Evolutionary conservation across 2,888 invertebrate genomes (phyloP).

Genomic region (Diachrysia chrysitis): DNA sequence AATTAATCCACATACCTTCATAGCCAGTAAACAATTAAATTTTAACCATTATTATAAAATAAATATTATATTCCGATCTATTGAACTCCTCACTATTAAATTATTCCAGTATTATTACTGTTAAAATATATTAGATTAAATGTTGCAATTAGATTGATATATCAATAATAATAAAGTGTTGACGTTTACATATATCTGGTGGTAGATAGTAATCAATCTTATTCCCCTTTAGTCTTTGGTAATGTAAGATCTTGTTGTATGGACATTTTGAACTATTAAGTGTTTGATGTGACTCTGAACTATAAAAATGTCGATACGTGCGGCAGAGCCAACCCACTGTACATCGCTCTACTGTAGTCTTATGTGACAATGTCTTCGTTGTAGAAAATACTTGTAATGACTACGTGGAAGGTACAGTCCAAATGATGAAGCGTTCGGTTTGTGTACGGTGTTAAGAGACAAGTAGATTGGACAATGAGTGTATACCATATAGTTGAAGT

Average conservation of each 20-base stretch:
- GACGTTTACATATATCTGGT: constrained; percentile 60
- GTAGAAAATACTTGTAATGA: constrained; percentile 46
- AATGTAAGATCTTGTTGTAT: constrained; percentile 69
- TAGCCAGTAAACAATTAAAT: constrained; percentile 69
- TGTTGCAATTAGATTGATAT: constrained; percentile 65
- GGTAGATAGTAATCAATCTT: constrained; percentile 77
- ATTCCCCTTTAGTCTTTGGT: constrained; percentile 77
- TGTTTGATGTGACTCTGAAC: constrained; percentile 43
- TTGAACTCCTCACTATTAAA: constrained; percentile 63
- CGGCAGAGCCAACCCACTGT: constrained; percentile 50
- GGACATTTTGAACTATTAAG: constrained; percentile 63
- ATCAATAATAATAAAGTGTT: constrained; percentile 64
- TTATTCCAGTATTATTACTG: constrained; percentile 80
- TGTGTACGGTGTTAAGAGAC: constrained; percentile 8
- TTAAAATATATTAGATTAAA: constrained; percentile 72
- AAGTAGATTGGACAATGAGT: constrained; percentile 8
- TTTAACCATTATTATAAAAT: constrained; percentile 68
- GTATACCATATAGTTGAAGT: constrained; percentile 9
- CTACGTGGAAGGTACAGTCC: constrained; percentile 22
- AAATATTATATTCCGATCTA: constrained; percentile 75
- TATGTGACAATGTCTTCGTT: constrained; percentile 27
- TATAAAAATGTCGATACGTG: constrained; percentile 46
- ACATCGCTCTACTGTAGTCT: constrained; percentile 30
- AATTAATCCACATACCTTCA: constrained; percentile 59
- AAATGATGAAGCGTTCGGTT: constrained; percentile 6